Percentiles rank a stretch among this genome's conserved stretches.
These are phyloP conservation scores for Akabosia matsudoensis DNA, from an alignment of 1,140 invertebrate genomes.

Conservation along the genomic window DNA sequence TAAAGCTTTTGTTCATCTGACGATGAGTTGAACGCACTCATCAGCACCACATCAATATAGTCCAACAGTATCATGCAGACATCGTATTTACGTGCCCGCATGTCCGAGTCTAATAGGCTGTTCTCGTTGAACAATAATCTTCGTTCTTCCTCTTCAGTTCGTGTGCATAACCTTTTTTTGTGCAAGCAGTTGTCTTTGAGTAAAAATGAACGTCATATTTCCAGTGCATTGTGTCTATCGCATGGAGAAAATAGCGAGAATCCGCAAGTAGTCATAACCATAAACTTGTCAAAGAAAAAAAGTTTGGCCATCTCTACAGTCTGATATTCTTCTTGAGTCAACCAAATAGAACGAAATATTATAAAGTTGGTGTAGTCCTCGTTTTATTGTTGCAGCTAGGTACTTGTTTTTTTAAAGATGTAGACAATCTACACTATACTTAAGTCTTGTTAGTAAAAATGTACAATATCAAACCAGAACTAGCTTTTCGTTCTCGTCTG, in stretches of 20 bases:
- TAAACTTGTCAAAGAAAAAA: slow-evolving; percentile 40
- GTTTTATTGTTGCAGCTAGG: too few species aligned
- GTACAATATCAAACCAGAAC: neutral
- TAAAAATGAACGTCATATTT: neutral
- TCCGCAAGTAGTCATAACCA: slow-evolving; percentile 44
- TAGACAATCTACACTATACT: too few species aligned
- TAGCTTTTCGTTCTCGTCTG: neutral
- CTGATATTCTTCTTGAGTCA: neutral
- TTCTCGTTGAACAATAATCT: neutral
- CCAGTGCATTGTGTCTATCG: neutral
- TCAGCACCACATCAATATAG: neutral
- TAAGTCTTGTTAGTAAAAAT: too few species aligned
- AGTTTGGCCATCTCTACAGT: slow-evolving; percentile 38
- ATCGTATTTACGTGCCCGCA: neutral
- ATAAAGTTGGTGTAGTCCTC: too few species aligned
- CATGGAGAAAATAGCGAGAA: slow-evolving; percentile 20
- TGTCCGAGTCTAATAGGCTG: neutral
- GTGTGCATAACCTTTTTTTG: neutral
- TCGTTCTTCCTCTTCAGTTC: neutral
- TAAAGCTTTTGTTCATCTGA: neutral
- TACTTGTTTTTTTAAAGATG: too few species aligned
- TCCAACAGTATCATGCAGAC: too few species aligned
- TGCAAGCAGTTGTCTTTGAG: neutral
- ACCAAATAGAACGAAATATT: neutral
- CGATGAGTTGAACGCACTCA: neutral